These are phyloP conservation scores for Teinopalpus imperialis DNA, from an alignment of 2,888 invertebrate species.

Conservation along the genomic window DNA sequence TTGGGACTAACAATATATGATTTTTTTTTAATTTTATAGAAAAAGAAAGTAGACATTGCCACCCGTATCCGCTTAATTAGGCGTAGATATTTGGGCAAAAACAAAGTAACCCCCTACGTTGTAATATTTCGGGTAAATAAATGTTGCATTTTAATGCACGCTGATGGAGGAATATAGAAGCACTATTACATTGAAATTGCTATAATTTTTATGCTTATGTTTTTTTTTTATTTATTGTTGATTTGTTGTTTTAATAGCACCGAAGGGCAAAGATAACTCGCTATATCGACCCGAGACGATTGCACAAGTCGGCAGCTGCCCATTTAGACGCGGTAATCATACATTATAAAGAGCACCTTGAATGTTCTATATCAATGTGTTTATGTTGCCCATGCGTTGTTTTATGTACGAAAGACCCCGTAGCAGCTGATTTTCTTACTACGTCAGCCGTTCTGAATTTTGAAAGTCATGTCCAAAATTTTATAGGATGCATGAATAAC, in stretches of 20 bases:
- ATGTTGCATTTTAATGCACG: conserved; percentile 45
- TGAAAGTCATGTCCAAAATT: no score
- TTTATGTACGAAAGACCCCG: conserved; percentile 32
- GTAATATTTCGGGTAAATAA: conserved; percentile 70
- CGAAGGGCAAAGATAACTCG: conserved; percentile 76
- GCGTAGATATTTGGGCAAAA: conserved; percentile 78
- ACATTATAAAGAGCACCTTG: conserved; percentile 51
- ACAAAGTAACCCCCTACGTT: conserved; percentile 71
- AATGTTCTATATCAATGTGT: conserved; percentile 51
- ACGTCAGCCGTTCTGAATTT: no score
- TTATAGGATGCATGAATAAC: no score
- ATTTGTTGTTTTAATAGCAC: conserved; percentile 67
- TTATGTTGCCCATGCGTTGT: conserved; percentile 33
- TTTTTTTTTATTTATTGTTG: conserved; percentile 32
- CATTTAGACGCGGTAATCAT: conserved; percentile 70
- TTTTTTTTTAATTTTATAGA: conserved; percentile 71
- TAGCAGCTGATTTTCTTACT: conserved; percentile 16
- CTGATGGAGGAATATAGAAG: conserved; percentile 29
- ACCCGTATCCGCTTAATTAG: conserved; percentile 77
- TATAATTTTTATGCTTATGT: conserved; percentile 24
- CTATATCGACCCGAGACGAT: conserved; percentile 74
- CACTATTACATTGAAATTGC: conserved; percentile 25
- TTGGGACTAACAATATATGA: conserved; percentile 47
- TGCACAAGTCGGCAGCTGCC: conserved; percentile 70
- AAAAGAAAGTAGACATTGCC: conserved; percentile 68